A percentile compares a stretch with the other conserved stretches of the same genome.
These are phyloP conservation scores for Aphidius ervi DNA, from an alignment of 1,140 invertebrate genomes.

Conservation along the genomic window DNA sequence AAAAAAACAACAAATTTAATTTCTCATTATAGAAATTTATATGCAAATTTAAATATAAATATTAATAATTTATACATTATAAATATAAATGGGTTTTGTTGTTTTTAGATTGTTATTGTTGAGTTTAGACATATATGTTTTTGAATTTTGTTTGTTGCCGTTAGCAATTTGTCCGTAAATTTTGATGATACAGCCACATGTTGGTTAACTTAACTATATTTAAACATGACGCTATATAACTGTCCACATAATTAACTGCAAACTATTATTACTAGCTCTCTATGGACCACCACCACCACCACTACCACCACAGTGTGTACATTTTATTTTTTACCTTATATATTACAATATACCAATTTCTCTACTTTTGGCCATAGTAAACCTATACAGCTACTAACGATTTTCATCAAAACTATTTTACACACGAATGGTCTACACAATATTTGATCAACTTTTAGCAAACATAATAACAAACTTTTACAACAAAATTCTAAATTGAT, in stretches of 20 bases:
- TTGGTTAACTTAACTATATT: neutral
- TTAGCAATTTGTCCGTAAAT: slow-evolving; percentile 17
- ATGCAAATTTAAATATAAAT: no score
- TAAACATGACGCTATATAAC: slow-evolving; percentile 5
- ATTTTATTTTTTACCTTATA: neutral
- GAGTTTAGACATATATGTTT: neutral
- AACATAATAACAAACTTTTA: no score
- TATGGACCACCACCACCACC: neutral
- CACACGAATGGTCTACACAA: no score
- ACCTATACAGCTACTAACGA: no score
- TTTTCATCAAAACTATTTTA: no score
- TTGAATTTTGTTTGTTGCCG: neutral
- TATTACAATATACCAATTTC: slow-evolving; percentile 1
- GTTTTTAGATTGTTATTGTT: neutral
- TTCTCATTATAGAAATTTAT: no score
- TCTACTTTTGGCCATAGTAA: no score
- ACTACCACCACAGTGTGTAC: neutral
- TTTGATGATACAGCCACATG: slow-evolving; percentile 11
- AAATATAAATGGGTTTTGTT: slow-evolving; percentile 4
- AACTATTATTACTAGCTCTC: slow-evolving; percentile 17
- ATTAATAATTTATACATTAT: no score
- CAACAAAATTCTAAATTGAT: no score
- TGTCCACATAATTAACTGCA: slow-evolving; percentile 15
- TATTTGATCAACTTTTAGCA: no score
- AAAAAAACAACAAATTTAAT: no score